Evolutionary conservation across 1,140 invertebrate species (phyloP), one percentile per base, ranked within the genome.

Genomic region (Anadara kagoshimensis): DNA sequence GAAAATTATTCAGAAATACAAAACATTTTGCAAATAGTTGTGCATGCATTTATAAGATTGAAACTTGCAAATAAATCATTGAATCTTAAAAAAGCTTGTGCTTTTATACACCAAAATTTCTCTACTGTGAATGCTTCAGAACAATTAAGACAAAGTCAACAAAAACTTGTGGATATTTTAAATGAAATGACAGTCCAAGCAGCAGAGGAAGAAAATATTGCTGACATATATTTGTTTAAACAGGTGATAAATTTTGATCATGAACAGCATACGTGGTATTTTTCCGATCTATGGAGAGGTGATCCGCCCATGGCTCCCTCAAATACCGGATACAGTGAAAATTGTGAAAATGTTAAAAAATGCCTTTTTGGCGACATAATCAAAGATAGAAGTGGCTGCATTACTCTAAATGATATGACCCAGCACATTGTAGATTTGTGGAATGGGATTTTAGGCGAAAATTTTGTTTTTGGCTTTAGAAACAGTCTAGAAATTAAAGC

Each of bases 11-110:
- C 16, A 12, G 68, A 76, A 41, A 65, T 76, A 18, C 44, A 57
- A 44, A 69, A 76, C 18, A 53, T 76, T 18, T 51, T 76, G 8
- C 68, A 70, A 76, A 70, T 76, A 22, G 51, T 66, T n/a, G 64
- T 67, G 14, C 58, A 67, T 57, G 56, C 68, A 0, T 63, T 76
- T n/a, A 41, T 76, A 0, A 45, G 74, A 24, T 22, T 76, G n/a
- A 44, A 67, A 67, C 14, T 69, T 18, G 51, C 61, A 20, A 75
- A 69, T 29, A 20, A 47, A 11, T 43, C 26, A 41, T 14, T 49
- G n/a, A n/a, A n/a, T n/a, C n/a, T n/a, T n/a, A n/a, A n/a, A n/a
- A n/a, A n/a, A n/a, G n/a, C n/a, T n/a, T 75, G 73, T 57, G 26
- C 49, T 29, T 69, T 69, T 47, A 36, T 69, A n/a, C 73, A 75